Conservation (phyloP, 2,797 vertebrate species). For the Argyrosomus regius region DNA sequence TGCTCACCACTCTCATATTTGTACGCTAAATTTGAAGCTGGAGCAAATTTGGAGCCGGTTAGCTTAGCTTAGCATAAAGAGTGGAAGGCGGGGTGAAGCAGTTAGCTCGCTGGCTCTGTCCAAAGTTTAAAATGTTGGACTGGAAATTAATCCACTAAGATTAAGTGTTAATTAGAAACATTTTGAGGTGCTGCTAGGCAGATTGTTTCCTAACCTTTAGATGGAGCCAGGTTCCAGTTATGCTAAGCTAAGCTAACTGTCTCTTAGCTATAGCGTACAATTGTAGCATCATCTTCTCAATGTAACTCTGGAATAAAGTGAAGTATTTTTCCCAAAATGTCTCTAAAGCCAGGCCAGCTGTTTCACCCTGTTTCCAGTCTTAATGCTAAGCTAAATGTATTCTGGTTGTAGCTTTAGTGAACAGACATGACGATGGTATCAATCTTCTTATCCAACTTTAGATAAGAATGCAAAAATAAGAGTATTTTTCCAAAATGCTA, state of each 20-base stretch:
- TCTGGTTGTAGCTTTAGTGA: neutral
- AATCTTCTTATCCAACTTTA: no score
- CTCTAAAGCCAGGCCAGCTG: neutral
- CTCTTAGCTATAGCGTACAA: neutral
- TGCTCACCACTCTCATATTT: neutral
- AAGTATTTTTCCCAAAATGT: no score
- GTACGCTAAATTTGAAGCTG: neutral
- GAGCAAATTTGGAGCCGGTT: neutral
- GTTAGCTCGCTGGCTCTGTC: neutral
- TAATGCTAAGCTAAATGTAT: neutral
- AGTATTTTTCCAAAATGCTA: no score
- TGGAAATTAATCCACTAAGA: no score
- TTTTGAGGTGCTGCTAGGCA: neutral
- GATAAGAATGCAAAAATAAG: no score
- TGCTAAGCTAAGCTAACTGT: neutral
- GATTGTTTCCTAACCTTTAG: no score
- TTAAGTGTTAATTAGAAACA: neutral
- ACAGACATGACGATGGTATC: neutral
- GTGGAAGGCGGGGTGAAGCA: no score
- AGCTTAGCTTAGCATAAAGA: constrained; percentile 1
- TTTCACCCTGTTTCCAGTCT: neutral
- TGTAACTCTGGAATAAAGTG: no score
- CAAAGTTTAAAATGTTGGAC: neutral
- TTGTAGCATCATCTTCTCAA: no score
- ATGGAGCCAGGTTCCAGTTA: no score